Evolutionary conservation across 2,113 vertebrate genomes (phyloP), one percentile per base, ranked within the genome.

Genomic region (Trogon surrucura): DNA sequence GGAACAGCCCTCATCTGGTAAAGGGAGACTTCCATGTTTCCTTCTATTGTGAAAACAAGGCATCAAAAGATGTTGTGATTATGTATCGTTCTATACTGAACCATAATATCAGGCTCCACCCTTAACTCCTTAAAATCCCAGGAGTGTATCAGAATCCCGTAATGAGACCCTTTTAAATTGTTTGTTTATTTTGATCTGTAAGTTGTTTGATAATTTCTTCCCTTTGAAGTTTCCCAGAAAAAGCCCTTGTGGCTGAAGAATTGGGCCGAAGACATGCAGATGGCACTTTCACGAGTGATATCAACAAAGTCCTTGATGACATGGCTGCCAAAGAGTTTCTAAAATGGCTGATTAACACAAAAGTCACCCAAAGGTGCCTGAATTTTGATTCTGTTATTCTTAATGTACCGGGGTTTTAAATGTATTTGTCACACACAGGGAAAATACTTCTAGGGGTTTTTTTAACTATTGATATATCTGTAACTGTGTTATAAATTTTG

Each of bases 211-310:
- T 66, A 48, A 77, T 91, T 88, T 96, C 47, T 96, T 95, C 47
- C 69, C 56, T 95, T 95, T 84, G 57, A 97, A 99, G 99, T 96
- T 98, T 98, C 96, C 96, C 98, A 80, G 97, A 98, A 78, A 96
- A 96, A 95, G 97, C 96, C 78, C 96, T 96, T 92, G 61, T 95
- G n/a, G 96, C 88, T 4, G 98, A 98, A 84, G 96, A 97, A 79
- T 48, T 98, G 92, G 97, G 95, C 86, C 98, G 98, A 97, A 98
- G 99, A 94, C 99, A 99, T 10, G 99, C 99, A 16, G 99, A 99
- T 36, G 99, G 99, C 54, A 99, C 98, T 95, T 99, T 99, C 98
- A 99, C 99, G 15, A 99, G 99, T 61, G 99, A 99, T 64, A 98
- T 99, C 96, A 99, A 98, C 98, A 99, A 99, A 73, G 97, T 99